Percentiles rank a stretch among this genome's conserved stretches.
Conservation (phyloP, 2,113 vertebrate genomes). For the Hydrolagus affinis region DNA sequence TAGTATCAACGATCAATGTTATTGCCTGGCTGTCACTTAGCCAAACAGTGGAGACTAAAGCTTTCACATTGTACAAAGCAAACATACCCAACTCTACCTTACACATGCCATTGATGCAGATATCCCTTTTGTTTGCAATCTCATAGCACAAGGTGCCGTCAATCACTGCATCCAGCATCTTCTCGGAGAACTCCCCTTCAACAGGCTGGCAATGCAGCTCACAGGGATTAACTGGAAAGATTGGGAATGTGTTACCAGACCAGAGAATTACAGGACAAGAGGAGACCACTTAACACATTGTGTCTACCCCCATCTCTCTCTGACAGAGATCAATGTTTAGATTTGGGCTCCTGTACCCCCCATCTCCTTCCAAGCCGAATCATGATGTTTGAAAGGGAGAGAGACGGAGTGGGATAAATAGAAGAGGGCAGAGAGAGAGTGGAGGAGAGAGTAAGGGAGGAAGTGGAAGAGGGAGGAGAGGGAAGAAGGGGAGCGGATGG, state of each 20-base stretch:
- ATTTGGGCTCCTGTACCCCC: no score
- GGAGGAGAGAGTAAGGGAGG: no score
- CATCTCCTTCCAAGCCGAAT: no score
- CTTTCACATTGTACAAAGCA: slow-evolving; percentile 39
- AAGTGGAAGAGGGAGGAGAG: no score
- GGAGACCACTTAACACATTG: no score
- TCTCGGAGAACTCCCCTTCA: slow-evolving; percentile 77
- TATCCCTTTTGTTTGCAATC: slow-evolving; percentile 73
- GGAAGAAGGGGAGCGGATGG: no score
- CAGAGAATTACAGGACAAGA: no score
- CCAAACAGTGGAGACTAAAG: not conserved
- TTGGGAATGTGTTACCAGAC: not conserved
- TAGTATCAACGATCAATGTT: not conserved
- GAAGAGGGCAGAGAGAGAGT: no score
- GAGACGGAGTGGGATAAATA: no score
- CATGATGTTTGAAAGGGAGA: no score
- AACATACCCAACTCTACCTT: slow-evolving; percentile 91
- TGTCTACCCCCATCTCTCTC: not conserved
- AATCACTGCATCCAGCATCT: slow-evolving; percentile 85
- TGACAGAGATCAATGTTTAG: not conserved
- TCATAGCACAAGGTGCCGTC: slow-evolving; percentile 91
- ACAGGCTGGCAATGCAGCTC: slow-evolving; percentile 83
- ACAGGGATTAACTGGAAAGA: slow-evolving; percentile 71
- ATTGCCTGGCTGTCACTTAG: not conserved
- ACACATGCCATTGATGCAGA: slow-evolving; percentile 98